These are phyloP conservation scores for Tuta absoluta DNA, from an alignment of 2,888 invertebrate genomes.

Conservation along the genomic window DNA sequence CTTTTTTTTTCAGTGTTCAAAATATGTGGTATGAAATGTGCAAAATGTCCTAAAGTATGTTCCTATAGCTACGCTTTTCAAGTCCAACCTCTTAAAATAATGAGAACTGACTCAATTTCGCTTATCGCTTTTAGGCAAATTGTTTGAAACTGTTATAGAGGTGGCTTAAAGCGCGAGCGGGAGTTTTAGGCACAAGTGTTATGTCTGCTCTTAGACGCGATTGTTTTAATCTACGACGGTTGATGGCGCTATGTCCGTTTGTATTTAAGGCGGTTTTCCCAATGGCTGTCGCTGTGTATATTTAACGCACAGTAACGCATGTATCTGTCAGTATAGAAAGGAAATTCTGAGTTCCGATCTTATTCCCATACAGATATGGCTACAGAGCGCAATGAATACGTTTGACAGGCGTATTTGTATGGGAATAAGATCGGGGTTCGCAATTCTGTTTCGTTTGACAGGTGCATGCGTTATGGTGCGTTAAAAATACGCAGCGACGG, in stretches of 20 bases:
- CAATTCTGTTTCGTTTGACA: no score
- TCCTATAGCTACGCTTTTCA: neutral
- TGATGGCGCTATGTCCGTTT: neutral
- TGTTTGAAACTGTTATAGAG: constrained; percentile 16
- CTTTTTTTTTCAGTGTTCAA: neutral
- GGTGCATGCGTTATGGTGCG: no score
- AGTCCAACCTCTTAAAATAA: constrained; percentile 1
- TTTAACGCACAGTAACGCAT: no score
- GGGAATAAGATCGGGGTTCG: no score
- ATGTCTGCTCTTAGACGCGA: neutral
- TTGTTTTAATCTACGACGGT: constrained; percentile 14
- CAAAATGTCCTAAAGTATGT: neutral
- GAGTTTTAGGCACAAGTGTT: neutral
- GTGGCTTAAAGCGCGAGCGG: neutral
- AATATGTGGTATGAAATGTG: neutral
- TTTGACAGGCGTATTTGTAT: no score
- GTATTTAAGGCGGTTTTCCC: no score
- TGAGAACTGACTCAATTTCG: constrained; percentile 12
- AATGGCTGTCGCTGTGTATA: no score
- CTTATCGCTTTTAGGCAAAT: constrained; percentile 11
- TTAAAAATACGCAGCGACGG: no score
- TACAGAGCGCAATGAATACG: no score
- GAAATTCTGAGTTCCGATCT: no score
- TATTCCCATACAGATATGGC: no score
- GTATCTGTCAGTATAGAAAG: no score